Evolutionary conservation across 2,797 vertebrate genomes (phyloP).

Genomic region (Remorina albescens): DNA sequence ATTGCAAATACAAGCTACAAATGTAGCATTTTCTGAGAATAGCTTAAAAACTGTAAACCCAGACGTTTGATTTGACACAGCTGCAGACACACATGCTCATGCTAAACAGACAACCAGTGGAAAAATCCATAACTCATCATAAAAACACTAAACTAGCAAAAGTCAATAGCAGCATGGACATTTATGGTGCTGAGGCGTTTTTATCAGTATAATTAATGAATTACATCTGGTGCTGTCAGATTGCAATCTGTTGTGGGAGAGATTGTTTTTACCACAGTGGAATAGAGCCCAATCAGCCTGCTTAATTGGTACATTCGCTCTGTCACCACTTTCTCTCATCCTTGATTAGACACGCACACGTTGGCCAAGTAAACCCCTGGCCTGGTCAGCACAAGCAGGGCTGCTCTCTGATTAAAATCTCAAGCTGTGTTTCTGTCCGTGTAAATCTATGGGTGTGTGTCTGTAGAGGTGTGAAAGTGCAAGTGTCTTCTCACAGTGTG

Average conservation of each 20-base stretch:
- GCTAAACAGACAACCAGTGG: constrained; percentile 35
- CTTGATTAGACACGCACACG: constrained; percentile 82
- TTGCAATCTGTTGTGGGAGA: constrained; percentile 84
- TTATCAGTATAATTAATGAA: constrained; percentile 87
- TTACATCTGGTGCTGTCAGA: constrained; percentile 88
- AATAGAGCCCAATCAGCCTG: constrained; percentile 83
- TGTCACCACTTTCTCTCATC: constrained; percentile 80
- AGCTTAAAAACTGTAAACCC: constrained; percentile 34
- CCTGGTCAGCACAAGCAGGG: constrained; percentile 71
- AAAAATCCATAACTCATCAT: constrained; percentile 66
- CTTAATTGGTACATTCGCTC: constrained; percentile 85
- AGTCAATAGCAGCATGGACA: constrained; percentile 65
- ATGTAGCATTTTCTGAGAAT: constrained; percentile 16
- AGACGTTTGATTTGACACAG: constrained; percentile 42
- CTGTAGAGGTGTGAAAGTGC: constrained; percentile 12
- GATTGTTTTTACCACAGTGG: constrained; percentile 85
- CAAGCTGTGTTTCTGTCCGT: constrained; percentile 48
- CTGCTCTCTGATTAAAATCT: constrained; percentile 75
- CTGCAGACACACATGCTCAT: constrained; percentile 18
- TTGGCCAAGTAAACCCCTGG: constrained; percentile 71
- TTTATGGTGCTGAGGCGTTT: constrained; percentile 74
- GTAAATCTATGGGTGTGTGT: constrained; percentile 5
- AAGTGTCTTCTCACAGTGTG: constrained; percentile 18
- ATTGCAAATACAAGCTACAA: constrained; percentile 25
- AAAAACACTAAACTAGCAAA: constrained; percentile 75